Evolutionary conservation across 2,888 invertebrate genomes (phyloP).

Genomic region (Anoncus sp.): DNA sequence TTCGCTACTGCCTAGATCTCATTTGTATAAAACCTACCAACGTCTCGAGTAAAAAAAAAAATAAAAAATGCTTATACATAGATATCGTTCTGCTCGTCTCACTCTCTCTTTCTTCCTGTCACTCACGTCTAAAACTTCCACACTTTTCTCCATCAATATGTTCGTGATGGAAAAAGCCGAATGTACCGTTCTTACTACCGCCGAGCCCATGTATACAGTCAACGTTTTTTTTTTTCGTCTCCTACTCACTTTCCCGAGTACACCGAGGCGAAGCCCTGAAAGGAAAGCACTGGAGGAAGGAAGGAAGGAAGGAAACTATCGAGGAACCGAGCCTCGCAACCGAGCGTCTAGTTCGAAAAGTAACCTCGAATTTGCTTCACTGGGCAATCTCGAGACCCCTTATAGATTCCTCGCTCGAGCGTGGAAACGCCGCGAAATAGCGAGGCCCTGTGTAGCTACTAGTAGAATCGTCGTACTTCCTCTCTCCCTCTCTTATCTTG

Average conservation of each 20-base stretch:
- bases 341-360: conserved; percentile 64
- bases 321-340: conserved; percentile 59
- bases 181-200: conserved; percentile 67
- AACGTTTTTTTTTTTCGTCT: conserved; percentile 42
- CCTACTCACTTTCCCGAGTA: conserved; percentile 52
- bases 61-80: conserved; percentile 2
- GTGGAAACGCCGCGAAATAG: conserved; percentile 69
- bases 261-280: conserved; percentile 41
- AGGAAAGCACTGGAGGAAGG: conserved; percentile 63
- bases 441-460: conserved; percentile 54
- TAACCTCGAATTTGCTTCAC: conserved; percentile 75
- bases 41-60: conserved; percentile 49
- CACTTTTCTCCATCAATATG: conserved; percentile 71
- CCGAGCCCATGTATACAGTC: conserved; percentile 4
- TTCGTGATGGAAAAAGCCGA: conserved; percentile 67
- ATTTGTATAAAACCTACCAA: conserved; percentile 78
- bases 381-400: conserved; percentile 72
- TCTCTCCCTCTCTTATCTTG: conserved; percentile 26
- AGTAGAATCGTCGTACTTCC: conserved; percentile 31
- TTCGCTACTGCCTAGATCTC: conserved; percentile 71
- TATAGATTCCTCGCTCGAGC: conserved; percentile 71
- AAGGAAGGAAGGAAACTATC: conserved; percentile 65
- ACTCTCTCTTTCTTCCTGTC: conserved; percentile 65
- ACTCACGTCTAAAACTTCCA: conserved; percentile 60
- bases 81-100: conserved; percentile 62